Conservation (phyloP, 2,888 invertebrate genomes). For the Cheilosia vernalis region DNA sequence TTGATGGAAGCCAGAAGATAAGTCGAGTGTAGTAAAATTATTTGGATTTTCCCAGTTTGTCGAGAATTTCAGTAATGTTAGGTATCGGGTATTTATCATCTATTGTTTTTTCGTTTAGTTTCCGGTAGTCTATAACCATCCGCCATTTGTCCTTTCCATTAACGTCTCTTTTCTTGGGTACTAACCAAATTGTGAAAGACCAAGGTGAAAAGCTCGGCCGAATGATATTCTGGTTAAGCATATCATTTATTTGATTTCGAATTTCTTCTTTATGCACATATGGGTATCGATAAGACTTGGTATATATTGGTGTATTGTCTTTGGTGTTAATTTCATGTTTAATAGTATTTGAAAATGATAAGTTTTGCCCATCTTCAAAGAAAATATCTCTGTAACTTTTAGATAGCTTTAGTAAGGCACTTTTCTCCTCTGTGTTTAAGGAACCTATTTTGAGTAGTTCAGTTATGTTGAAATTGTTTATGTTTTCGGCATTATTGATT, state of each 20-base stretch:
- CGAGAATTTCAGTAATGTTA: conserved; percentile 42
- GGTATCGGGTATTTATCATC: conserved; percentile 49
- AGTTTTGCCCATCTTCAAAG: conserved; percentile 43
- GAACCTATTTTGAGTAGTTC: conserved; percentile 6
- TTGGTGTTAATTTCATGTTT: conserved; percentile 79
- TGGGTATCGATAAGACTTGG: conserved; percentile 14
- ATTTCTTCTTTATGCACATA: neutral
- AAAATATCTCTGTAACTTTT: conserved; percentile 48
- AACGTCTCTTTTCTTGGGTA: neutral
- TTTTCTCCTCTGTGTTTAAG: conserved; percentile 7
- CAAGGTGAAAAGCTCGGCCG: neutral
- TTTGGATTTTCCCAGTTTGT: conserved; percentile 30
- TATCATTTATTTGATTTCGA: neutral
- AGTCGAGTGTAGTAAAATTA: conserved; percentile 41
- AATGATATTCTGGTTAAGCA: neutral
- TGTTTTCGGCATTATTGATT: conserved; percentile 3
- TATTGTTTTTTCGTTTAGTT: conserved; percentile 19
- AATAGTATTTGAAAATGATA: conserved; percentile 63
- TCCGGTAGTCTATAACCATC: neutral
- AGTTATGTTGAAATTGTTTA: neutral
- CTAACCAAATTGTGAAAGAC: conserved; percentile 1
- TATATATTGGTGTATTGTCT: conserved; percentile 76
- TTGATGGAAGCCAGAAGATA: conserved; percentile 32
- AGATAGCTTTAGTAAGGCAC: conserved; percentile 40
- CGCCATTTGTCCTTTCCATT: conserved; percentile 5